A percentile compares a stretch with the other conserved stretches of the same genome.
Evolutionary conservation across 1,140 invertebrate species (phyloP).

Genomic region (Homalodisca vitripennis): DNA sequence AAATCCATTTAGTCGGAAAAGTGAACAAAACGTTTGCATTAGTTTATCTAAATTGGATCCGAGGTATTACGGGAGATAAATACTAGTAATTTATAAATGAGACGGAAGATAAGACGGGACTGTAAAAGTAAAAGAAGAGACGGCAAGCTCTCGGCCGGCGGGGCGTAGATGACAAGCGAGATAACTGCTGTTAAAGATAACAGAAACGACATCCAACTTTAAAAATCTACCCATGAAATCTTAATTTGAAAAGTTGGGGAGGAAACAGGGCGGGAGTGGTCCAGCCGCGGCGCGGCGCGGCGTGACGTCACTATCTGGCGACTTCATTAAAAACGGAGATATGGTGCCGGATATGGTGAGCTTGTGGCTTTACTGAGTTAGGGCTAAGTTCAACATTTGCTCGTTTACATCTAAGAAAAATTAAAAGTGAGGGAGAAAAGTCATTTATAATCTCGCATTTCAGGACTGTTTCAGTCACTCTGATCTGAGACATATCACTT

Average conservation of each 20-base stretch:
- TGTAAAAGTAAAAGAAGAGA: neutral
- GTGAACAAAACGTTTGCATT: neutral
- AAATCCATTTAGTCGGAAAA: neutral
- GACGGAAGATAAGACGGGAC: constrained; percentile 9
- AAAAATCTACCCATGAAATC: constrained; percentile 26
- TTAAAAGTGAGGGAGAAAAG: too few relatives aligned
- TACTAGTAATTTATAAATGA: constrained; percentile 10
- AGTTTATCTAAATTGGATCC: constrained; percentile 13
- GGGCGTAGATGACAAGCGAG: constrained; percentile 3
- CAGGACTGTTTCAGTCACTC: too few relatives aligned
- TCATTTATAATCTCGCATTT: too few relatives aligned
- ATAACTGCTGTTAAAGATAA: constrained; percentile 1
- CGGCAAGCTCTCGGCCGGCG: neutral
- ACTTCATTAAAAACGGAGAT: constrained; percentile 3
- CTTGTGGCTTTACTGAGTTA: too few relatives aligned
- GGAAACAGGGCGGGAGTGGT: too few relatives aligned
- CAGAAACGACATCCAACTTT: constrained; percentile 6
- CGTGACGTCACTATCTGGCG: neutral
- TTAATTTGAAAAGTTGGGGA: constrained; percentile 21
- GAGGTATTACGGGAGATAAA: constrained; percentile 1
- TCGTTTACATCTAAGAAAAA: too few relatives aligned
- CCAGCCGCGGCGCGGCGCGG: neutral
- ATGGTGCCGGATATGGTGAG: too few relatives aligned
- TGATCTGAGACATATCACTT: too few relatives aligned
- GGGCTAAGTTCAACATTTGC: too few relatives aligned